Conservation (phyloP, 2,113 vertebrate species). For the Psittacara wagleri region DNA sequence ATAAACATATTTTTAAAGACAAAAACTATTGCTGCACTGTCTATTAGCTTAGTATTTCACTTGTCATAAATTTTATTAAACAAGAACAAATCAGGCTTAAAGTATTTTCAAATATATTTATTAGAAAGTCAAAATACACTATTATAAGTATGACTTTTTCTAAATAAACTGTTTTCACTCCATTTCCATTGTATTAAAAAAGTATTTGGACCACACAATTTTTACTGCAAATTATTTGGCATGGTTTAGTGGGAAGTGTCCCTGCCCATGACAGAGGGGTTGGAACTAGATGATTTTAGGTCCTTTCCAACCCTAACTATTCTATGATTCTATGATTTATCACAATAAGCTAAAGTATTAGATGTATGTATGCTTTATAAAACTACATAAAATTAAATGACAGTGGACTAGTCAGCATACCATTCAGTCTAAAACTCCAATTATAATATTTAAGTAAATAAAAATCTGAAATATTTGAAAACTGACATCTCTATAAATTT, state of each 20-base stretch:
- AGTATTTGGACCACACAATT: not conserved
- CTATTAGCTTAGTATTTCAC: not conserved
- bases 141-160: not conserved
- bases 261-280: too few species aligned
- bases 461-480: not conserved
- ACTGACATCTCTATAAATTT: not conserved
- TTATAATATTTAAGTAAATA: not conserved
- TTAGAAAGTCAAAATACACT: not conserved
- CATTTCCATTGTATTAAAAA: not conserved
- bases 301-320: too few species aligned
- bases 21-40: not conserved
- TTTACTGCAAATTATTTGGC: not conserved
- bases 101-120: conserved; percentile 2
- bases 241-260: too few species aligned
- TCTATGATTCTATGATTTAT: not conserved
- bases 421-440: not conserved
- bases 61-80: not conserved
- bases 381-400: not conserved
- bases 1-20: not conserved
- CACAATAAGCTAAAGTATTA: not conserved
- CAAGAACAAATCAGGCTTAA: not conserved
- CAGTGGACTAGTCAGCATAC: not conserved
- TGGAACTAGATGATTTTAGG: too few species aligned
- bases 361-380: not conserved
- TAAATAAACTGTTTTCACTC: not conserved